phyloP scores from a whole-genome alignment of 2,113 vertebrate species.

The Rhabdomys dilectus region DNA sequence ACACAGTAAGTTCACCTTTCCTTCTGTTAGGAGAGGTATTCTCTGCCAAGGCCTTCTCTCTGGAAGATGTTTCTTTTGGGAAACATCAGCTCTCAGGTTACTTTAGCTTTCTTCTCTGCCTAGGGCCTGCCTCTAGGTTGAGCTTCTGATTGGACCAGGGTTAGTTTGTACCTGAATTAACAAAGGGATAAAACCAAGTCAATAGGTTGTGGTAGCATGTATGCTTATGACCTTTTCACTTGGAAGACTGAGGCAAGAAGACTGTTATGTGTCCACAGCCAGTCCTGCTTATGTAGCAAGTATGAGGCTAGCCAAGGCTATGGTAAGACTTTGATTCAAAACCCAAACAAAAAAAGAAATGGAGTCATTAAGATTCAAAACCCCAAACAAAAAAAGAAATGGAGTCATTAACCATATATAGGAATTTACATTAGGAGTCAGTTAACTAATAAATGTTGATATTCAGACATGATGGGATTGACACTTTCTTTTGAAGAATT shows the following conservation, averaged over 20 bases:
- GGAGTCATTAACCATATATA: constrained; percentile 8
- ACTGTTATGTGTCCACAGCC: not conserved
- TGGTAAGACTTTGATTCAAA: not conserved
- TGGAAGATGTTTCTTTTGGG: constrained; percentile 14
- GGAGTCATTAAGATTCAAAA: constrained; percentile 9
- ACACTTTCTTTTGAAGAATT: constrained; percentile 20
- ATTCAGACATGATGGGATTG: not conserved
- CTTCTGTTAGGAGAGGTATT: not conserved
- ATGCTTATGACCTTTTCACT: not conserved
- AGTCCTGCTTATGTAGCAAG: not conserved
- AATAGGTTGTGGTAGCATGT: not conserved
- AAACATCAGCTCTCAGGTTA: not conserved
- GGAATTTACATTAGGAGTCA: constrained; percentile 34
- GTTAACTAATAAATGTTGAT: constrained; percentile 56
- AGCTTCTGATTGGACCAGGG: constrained; percentile 20
- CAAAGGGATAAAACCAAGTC: not conserved
- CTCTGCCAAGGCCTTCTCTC: not conserved
- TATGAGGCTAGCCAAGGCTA: not conserved
- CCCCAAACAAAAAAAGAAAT: not conserved
- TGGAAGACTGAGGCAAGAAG: not conserved
- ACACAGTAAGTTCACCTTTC: constrained; percentile 89
- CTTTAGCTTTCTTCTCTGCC: not conserved
- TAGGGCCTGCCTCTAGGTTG: not conserved
- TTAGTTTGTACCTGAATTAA: constrained; percentile 40
- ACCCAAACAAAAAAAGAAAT: not conserved